These are phyloP conservation scores for Chymomyza amoena DNA, from an alignment of 2,888 invertebrate genomes.

Conservation along the genomic window DNA sequence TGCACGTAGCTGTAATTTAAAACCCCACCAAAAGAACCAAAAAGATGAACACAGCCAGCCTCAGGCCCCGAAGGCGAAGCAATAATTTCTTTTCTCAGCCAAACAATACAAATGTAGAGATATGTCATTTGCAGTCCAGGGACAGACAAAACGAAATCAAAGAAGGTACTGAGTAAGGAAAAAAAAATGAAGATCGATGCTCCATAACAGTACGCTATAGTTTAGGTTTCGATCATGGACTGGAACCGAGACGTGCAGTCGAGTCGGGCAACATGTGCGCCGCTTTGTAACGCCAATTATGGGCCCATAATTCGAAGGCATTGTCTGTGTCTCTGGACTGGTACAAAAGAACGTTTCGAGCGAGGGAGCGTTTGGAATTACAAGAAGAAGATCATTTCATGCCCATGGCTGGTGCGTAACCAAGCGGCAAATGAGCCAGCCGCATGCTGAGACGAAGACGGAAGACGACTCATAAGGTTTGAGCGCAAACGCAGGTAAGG, in stretches of 20 bases:
- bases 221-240: constrained; percentile 4
- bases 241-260: constrained; percentile 21
- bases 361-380: constrained; percentile 19
- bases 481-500: constrained; percentile 49
- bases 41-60: constrained; percentile 17
- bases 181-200: constrained; percentile 61
- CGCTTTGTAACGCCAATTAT: constrained; percentile 77
- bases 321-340: constrained; percentile 65
- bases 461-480: constrained; percentile 24
- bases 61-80: constrained; percentile 29
- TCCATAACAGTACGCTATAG: constrained; percentile 44
- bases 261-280: constrained; percentile 60
- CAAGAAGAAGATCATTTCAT: constrained; percentile 53
- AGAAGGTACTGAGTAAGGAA: constrained; percentile 39
- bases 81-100: constrained; percentile 58
- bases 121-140: constrained; percentile 62
- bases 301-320: constrained; percentile 74
- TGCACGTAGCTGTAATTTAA: constrained; percentile 71
- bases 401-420: constrained; percentile 62
- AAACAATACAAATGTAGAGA: constrained; percentile 53
- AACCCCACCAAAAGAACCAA: constrained; percentile 41
- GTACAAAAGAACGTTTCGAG: constrained; percentile 45
- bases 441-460: constrained; percentile 27
- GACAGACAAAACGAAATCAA: constrained; percentile 53
- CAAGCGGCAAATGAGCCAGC: constrained; percentile 71